Evolutionary conservation across 2,113 vertebrate genomes (phyloP).

Genomic region (Melanerpes aurifrons): DNA sequence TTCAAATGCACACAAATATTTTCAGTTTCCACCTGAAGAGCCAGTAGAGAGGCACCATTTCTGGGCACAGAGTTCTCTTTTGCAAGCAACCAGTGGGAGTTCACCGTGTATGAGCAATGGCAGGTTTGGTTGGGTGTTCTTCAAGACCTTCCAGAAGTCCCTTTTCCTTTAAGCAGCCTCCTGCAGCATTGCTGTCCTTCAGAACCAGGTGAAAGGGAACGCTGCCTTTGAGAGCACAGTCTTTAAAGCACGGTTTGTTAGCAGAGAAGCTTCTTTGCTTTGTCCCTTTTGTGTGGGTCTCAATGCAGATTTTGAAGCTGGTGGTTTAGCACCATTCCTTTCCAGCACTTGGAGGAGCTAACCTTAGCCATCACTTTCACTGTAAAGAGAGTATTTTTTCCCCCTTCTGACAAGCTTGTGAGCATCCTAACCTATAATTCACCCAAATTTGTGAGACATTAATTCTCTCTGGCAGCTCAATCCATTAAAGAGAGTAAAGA

Average conservation of each 20-base stretch:
- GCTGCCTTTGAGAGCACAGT: neutral
- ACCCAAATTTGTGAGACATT: conserved; percentile 54
- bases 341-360: neutral
- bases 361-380: neutral
- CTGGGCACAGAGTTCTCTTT: neutral
- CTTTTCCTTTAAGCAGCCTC: neutral
- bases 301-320: neutral
- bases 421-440: conserved; percentile 60
- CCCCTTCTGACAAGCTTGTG: conserved; percentile 28
- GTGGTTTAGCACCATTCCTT: neutral
- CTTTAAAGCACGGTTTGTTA: neutral
- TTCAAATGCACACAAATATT: neutral
- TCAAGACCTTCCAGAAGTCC: neutral
- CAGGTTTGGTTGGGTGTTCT: neutral
- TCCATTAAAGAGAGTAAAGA: conserved; percentile 60
- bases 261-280: neutral
- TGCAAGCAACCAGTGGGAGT: neutral
- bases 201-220: neutral
- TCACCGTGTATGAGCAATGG: neutral
- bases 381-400: conserved; percentile 31
- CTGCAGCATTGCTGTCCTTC: neutral
- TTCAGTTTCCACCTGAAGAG: neutral
- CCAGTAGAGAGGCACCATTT: neutral
- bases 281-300: neutral
- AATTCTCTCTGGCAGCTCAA: conserved; percentile 63